Percentiles rank a stretch among this genome's conserved stretches.
Conservation (phyloP, 2,888 invertebrate species). For the Melinaea menophilus region DNA sequence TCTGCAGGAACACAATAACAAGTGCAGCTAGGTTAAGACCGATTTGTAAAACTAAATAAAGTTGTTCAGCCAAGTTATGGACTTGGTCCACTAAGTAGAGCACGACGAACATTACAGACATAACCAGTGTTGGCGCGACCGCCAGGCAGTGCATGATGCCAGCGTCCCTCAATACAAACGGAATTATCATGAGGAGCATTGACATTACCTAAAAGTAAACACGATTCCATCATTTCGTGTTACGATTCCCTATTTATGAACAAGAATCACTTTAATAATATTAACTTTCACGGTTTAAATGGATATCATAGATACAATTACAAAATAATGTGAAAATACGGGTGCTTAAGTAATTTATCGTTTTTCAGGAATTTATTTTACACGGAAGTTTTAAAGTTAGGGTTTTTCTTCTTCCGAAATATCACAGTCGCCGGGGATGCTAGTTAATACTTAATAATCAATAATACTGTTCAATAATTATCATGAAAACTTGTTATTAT, state of each 20-base stretch:
- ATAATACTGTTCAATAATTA: too few relatives aligned
- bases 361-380: too few relatives aligned
- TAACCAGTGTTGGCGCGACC: constrained; percentile 59
- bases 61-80: constrained; percentile 63
- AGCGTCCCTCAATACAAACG: constrained; percentile 53
- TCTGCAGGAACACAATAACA: constrained; percentile 35
- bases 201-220: constrained; percentile 72
- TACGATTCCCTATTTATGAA: background rate
- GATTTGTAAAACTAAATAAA: constrained; percentile 55
- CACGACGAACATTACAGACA: constrained; percentile 63
- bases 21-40: constrained; percentile 44
- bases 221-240: constrained; percentile 42
- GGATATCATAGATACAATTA: too few relatives aligned
- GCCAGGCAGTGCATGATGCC: constrained; percentile 59
- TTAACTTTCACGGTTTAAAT: too few relatives aligned
- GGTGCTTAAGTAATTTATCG: too few relatives aligned
- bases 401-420: too few relatives aligned
- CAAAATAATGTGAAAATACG: too few relatives aligned
- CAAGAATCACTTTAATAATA: too few relatives aligned
- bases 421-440: too few relatives aligned
- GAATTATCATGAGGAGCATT: constrained; percentile 65
- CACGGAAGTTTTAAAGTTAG: too few relatives aligned
- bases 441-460: too few relatives aligned
- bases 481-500: too few relatives aligned
- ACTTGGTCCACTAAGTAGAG: constrained; percentile 71